These are phyloP conservation scores for Uloborus plumipes DNA, from an alignment of 2,888 invertebrate species.

Conservation along the genomic window DNA sequence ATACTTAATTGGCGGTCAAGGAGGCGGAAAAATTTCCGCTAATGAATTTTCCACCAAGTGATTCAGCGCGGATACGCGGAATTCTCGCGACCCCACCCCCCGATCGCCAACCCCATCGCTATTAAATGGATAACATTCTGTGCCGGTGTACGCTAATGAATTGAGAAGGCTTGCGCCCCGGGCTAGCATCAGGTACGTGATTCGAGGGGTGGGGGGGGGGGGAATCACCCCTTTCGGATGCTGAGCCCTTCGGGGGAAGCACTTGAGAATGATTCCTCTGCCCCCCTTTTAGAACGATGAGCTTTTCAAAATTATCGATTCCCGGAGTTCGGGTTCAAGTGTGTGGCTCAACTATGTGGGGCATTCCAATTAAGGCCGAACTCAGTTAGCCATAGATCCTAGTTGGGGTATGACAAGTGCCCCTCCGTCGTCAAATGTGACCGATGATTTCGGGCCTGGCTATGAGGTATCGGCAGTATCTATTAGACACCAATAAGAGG, in stretches of 20 bases:
- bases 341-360: conserved; percentile 25
- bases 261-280: conserved; percentile 45
- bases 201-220: conserved; percentile 38
- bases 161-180: conserved; percentile 50
- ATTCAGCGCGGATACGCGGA: conserved; percentile 50
- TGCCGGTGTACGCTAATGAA: conserved; percentile 60
- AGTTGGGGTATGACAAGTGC: too few species aligned
- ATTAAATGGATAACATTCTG: conserved; percentile 63
- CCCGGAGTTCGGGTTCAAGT: conserved; percentile 31
- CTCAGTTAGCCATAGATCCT: conserved; percentile 15
- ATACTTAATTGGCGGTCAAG: conserved; percentile 64
- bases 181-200: conserved; percentile 43
- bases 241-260: conserved; percentile 35
- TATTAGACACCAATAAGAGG: too few species aligned
- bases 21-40: conserved; percentile 64
- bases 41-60: conserved; percentile 61
- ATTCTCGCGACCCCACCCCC: conserved; percentile 17
- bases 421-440: too few species aligned
- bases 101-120: conserved; percentile 16
- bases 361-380: conserved; percentile 44
- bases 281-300: conserved; percentile 49
- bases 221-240: conserved; percentile 22
- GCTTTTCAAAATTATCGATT: conserved; percentile 60
- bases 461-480: too few species aligned
- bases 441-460: too few species aligned